Conservation (phyloP, 1,140 invertebrate species). For the Druon quercuslanigerum region DNA sequence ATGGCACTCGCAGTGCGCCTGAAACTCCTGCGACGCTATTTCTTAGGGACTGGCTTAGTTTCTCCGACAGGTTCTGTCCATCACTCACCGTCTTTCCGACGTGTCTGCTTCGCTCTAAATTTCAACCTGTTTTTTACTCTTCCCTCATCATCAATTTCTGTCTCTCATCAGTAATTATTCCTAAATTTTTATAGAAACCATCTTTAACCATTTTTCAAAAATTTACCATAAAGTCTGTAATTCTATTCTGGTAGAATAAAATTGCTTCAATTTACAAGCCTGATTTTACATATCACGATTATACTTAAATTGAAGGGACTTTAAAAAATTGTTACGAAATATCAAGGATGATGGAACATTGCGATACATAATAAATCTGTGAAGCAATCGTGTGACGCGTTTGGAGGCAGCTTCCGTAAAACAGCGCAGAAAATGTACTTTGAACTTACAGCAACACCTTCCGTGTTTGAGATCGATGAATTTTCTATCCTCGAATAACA, state of each 20-base stretch:
- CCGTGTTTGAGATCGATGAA: slow-evolving; percentile 8
- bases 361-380: not conserved
- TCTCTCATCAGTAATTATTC: not conserved
- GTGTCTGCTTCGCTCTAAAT: slow-evolving; percentile 40
- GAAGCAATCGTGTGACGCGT: not conserved
- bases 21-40: slow-evolving; percentile 17
- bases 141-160: slow-evolving; percentile 8
- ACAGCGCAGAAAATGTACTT: slow-evolving; percentile 4
- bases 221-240: too few relatives aligned
- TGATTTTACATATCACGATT: not conserved
- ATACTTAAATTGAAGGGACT: not conserved
- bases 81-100: slow-evolving; percentile 66
- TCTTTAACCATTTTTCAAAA: too few relatives aligned
- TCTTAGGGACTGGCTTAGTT: slow-evolving; percentile 33
- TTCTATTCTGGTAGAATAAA: too few relatives aligned
- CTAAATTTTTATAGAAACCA: not conserved
- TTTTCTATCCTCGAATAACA: slow-evolving; percentile 2
- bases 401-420: not conserved
- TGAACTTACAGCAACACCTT: not conserved
- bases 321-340: not conserved
- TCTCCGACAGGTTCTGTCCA: slow-evolving; percentile 61
- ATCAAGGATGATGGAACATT: not conserved
- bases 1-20: slow-evolving; percentile 6
- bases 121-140: slow-evolving; percentile 12
- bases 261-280: not conserved